Conservation (phyloP, 2,797 vertebrate species). For the Gobio occitaniae region DNA sequence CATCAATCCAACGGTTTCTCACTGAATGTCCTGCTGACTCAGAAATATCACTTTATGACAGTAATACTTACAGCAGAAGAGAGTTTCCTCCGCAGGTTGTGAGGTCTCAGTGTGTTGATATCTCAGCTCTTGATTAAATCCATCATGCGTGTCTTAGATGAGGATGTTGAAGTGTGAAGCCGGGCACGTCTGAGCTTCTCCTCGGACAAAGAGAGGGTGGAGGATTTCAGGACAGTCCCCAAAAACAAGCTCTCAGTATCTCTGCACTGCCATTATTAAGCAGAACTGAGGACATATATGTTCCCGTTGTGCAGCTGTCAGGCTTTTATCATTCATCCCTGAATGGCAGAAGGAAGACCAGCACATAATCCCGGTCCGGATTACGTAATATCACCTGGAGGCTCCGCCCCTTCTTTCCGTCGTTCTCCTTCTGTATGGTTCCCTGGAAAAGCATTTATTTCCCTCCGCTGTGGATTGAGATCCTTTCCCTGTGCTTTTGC, state of each 20-base stretch:
- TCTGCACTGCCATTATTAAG: not conserved
- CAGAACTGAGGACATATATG: not conserved
- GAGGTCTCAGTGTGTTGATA: not conserved
- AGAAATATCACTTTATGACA: not conserved
- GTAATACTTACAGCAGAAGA: constrained; percentile 34
- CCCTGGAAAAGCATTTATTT: constrained; percentile 1
- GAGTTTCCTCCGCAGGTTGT: not conserved
- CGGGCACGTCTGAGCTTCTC: not conserved
- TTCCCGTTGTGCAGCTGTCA: not conserved
- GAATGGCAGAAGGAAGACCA: not conserved
- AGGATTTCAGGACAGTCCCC: not conserved
- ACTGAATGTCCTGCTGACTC: not conserved
- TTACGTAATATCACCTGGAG: constrained; percentile 74
- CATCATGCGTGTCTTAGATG: constrained; percentile 25
- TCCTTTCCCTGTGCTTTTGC: constrained; percentile 52
- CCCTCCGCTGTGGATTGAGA: constrained; percentile 23
- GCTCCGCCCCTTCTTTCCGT: constrained; percentile 40
- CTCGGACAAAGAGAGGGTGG: constrained; percentile 24
- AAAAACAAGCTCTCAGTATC: constrained; percentile 15
- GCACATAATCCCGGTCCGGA: constrained; percentile 31
- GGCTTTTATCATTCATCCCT: constrained; percentile 29
- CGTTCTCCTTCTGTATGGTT: constrained; percentile 13
- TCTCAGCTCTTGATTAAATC: constrained; percentile 27
- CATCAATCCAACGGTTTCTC: not conserved
- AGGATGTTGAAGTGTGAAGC: constrained; percentile 32